Percentiles rank a stretch among this genome's conserved stretches.
phyloP scores from a whole-genome alignment of 2,888 invertebrate species.

The Orchestes rusci region DNA sequence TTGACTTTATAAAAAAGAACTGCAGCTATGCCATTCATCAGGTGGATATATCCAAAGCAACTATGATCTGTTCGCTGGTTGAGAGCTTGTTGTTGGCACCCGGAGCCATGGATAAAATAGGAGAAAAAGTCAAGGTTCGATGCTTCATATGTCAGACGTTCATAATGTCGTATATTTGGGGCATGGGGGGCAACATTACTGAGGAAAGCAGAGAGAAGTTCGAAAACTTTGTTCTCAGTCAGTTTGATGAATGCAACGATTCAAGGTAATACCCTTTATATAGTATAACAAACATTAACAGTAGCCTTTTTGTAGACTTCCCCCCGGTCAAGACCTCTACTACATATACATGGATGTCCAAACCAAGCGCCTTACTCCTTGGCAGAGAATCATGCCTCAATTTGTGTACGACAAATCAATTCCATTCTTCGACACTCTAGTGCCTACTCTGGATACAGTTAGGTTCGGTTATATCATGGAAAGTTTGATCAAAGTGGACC shows the following conservation, averaged over 20 bases:
- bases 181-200: slow-evolving; percentile 75
- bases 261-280: slow-evolving; percentile 48
- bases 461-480: slow-evolving; percentile 77
- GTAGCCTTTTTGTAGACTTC: slow-evolving; percentile 49
- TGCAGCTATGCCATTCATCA: slow-evolving; percentile 70
- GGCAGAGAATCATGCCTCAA: slow-evolving; percentile 70
- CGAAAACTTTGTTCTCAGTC: slow-evolving; percentile 60
- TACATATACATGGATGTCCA: slow-evolving; percentile 68
- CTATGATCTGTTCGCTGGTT: slow-evolving; percentile 66
- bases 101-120: slow-evolving; percentile 42
- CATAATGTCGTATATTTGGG: slow-evolving; percentile 77
- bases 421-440: slow-evolving; percentile 84
- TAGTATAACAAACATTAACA: background rate
- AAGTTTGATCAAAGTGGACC: slow-evolving; percentile 61
- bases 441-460: slow-evolving; percentile 87
- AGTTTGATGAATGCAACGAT: slow-evolving; percentile 64
- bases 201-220: slow-evolving; percentile 63
- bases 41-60: slow-evolving; percentile 77
- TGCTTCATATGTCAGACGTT: slow-evolving; percentile 68
- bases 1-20: slow-evolving; percentile 59
- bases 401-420: slow-evolving; percentile 62
- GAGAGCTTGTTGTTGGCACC: slow-evolving; percentile 61
- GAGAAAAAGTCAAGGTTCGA: slow-evolving; percentile 56
- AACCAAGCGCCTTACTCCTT: slow-evolving; percentile 62
- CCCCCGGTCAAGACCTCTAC: slow-evolving; percentile 65